phyloP scores from a whole-genome alignment of 2,113 vertebrate genomes.

The Callospermophilus lateralis region DNA sequence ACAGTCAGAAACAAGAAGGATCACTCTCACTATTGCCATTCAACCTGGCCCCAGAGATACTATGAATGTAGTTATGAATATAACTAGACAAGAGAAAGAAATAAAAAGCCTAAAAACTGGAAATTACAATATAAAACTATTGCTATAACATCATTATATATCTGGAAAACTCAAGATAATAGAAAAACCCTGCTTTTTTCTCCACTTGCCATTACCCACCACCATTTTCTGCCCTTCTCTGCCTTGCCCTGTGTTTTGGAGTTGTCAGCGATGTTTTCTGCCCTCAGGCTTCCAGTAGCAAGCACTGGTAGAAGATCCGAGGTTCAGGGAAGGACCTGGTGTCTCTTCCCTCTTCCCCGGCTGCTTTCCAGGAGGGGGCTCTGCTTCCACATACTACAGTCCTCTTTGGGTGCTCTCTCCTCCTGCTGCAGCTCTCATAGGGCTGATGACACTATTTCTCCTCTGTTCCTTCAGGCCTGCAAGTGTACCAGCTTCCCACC shows the following conservation, averaged over 20 bases:
- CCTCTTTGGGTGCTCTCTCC: background rate
- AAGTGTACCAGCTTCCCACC: background rate
- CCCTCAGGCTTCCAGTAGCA: background rate
- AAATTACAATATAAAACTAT: slow-evolving; percentile 13
- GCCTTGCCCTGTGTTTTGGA: background rate
- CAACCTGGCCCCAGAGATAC: background rate
- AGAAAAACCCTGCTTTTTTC: background rate
- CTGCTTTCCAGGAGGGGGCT: background rate
- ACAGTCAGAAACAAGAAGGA: background rate
- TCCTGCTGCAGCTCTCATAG: background rate
- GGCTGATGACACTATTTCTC: background rate
- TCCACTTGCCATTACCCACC: background rate
- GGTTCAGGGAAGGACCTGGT: background rate
- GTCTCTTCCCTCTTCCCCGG: too few species aligned
- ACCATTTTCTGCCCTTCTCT: background rate
- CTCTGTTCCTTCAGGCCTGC: background rate
- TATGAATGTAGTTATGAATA: background rate
- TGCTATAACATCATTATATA: background rate
- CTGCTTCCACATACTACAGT: background rate
- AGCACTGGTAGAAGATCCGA: background rate
- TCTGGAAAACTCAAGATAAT: background rate
- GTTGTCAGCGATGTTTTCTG: background rate
- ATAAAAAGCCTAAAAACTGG: background rate
- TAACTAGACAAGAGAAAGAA: slow-evolving; percentile 35
- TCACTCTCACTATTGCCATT: background rate